Evolutionary conservation across 2,797 vertebrate genomes (phyloP), one percentile per base, ranked within the genome.

Genomic region (Rhinogobio ventralis): DNA sequence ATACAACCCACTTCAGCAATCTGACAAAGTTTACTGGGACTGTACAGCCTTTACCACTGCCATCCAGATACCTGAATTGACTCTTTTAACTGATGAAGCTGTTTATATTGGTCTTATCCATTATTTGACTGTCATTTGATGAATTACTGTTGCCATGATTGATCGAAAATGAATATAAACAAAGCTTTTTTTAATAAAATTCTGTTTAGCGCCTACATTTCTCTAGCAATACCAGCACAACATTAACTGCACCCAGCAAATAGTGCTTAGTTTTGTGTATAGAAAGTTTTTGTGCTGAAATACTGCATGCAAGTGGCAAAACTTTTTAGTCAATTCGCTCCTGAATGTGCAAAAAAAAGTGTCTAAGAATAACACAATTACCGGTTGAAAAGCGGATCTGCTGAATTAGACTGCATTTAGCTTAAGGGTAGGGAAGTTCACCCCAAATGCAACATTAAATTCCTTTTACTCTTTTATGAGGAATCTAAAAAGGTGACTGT

Each of bases 401-500:
- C 62, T 51, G 78, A 80, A 80, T 67, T 81, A 79, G 81, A 73
- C 66, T 55, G 25, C 51, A 19, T 82, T 85, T 78, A 67, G 79
- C 79, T 78, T 19, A 67, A 80, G 28, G 78, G 57, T 49, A 71
- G 42, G 81, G 80, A 77, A 73, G 30, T 46, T 79, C 8, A 17
- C 36, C 79, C 30, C 75, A 79, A 85, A 81, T 82, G 45, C 78
- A 89, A 85, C 79, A 76, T 81, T 88, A 86, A 82, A 85, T 88
- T 78, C 79, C 51, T 76, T 83, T 88, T 81, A 77, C 39, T 84
- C 11, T 83, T 82, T 85, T 57, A 85, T 88, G 45, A 76, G 66
- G 69, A 85, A 55, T 51, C 79, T 86, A 85, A 89, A 83, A 87
- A 86, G 86, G 81, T 80, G 71, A 83, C 67, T 55, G 49, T 88